Percentiles rank a stretch among this genome's conserved stretches.
Evolutionary conservation across 2,113 vertebrate genomes (phyloP).

Genomic region (Mobula hypostoma): DNA sequence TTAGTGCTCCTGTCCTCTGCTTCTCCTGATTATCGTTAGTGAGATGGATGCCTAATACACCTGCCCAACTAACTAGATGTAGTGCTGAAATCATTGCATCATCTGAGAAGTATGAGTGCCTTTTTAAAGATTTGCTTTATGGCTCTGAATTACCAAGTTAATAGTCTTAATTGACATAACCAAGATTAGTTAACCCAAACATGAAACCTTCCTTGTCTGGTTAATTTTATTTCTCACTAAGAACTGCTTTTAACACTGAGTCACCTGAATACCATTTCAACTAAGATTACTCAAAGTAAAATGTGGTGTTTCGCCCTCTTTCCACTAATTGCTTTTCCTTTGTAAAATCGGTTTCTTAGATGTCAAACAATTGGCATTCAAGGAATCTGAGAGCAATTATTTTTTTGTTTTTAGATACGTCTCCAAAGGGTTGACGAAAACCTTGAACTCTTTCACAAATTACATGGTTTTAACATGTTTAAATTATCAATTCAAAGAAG

Average conservation of each 20-base stretch:
- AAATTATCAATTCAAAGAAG: background rate
- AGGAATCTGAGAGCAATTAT: background rate
- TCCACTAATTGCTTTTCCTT: background rate
- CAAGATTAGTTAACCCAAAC: background rate
- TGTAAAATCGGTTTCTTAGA: background rate
- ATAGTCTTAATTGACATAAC: background rate
- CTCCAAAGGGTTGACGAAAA: background rate
- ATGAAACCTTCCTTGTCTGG: background rate
- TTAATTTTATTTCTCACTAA: background rate
- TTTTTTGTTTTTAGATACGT: background rate
- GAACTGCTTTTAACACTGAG: background rate
- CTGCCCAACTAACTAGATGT: background rate
- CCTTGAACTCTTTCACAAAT: background rate
- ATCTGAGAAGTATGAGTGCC: background rate
- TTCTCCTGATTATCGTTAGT: background rate
- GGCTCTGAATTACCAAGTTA: background rate
- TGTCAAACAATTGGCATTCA: background rate
- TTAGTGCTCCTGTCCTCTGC: background rate
- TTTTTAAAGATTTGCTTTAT: background rate
- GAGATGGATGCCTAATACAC: background rate
- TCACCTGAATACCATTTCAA: too few relatives aligned
- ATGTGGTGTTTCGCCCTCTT: background rate
- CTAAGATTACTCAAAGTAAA: background rate
- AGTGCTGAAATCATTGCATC: background rate
- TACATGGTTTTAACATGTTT: background rate